phyloP scores from a whole-genome alignment of 1,140 invertebrate genomes.

The Pinna nobilis region DNA sequence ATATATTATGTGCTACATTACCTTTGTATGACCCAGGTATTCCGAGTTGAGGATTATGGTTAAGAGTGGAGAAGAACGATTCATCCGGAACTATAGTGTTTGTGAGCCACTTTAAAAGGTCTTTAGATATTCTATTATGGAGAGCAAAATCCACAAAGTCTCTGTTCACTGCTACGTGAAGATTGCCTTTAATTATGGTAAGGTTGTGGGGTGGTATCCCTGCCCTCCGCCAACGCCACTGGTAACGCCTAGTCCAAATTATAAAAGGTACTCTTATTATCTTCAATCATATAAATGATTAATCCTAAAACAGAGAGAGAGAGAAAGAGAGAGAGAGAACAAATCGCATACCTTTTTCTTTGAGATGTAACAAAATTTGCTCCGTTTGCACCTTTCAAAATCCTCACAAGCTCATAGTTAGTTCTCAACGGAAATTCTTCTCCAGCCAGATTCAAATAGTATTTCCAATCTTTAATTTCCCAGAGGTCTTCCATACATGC shows the following conservation, averaged over 20 bases:
- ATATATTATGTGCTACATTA: no score
- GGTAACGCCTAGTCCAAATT: no score
- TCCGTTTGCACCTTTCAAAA: constrained; percentile 61
- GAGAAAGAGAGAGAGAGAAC: no score
- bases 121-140: constrained; percentile 44
- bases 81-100: constrained; percentile 65
- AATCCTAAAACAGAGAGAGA: no score
- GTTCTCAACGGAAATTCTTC: constrained; percentile 71
- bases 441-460: constrained; percentile 69
- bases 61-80: constrained; percentile 62
- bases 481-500: constrained; percentile 65
- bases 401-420: constrained; percentile 65
- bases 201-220: constrained; percentile 53
- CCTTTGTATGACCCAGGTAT: constrained; percentile 62
- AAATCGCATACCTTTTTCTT: constrained; percentile 42
- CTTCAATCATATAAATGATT: no score
- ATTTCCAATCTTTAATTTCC: constrained; percentile 60
- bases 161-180: constrained; percentile 59
- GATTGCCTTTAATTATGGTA: constrained; percentile 59
- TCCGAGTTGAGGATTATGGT: constrained; percentile 61
- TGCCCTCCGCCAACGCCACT: constrained; percentile 33
- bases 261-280: no score
- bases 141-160: constrained; percentile 62
- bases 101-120: constrained; percentile 62
- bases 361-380: constrained; percentile 60